phyloP scores from a whole-genome alignment of 2,888 invertebrate genomes.

The Drosophila phalerata region DNA sequence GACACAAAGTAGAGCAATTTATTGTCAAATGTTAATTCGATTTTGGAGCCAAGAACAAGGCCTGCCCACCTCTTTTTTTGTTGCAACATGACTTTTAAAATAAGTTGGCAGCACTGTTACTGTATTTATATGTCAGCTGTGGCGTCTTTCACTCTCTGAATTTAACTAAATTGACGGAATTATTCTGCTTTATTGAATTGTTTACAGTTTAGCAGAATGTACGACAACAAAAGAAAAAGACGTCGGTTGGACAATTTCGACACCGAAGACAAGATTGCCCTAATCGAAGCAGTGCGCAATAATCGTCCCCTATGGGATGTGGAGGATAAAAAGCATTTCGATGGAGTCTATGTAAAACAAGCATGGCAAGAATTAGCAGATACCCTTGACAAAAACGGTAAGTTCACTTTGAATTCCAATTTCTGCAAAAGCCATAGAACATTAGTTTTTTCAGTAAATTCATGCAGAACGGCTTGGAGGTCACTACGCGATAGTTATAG shows the following conservation, averaged over 20 bases:
- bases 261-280: not conserved
- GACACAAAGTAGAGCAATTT: no score
- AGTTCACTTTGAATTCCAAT: not conserved
- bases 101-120: no score
- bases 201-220: not conserved
- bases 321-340: not conserved
- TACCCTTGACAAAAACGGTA: not conserved
- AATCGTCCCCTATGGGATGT: not conserved
- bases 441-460: not conserved
- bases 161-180: not conserved
- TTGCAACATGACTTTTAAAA: no score
- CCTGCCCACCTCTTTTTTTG: no score
- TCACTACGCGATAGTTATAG: conserved; percentile 1
- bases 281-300: not conserved
- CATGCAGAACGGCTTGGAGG: not conserved
- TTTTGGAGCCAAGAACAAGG: no score
- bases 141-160: not conserved
- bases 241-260: not conserved
- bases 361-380: not conserved
- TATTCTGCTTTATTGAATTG: not conserved
- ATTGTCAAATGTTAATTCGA: no score
- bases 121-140: not conserved
- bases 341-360: not conserved
- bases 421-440: not conserved
- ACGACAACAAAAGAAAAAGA: not conserved